phyloP scores from a whole-genome alignment of 2,888 invertebrate species.

The Hyppa rectilinea region DNA sequence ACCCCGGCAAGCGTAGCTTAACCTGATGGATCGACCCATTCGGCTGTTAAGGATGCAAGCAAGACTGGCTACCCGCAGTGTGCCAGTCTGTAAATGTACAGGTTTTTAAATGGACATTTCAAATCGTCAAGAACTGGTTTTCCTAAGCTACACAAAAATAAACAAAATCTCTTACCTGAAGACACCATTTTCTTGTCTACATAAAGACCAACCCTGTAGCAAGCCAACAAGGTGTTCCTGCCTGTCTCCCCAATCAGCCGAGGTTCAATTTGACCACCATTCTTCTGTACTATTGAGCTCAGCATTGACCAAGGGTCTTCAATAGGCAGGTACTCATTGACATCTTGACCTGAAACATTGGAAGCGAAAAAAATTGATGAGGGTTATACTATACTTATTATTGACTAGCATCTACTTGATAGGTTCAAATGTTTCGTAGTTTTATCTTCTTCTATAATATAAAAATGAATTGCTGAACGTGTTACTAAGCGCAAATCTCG shows the following conservation, averaged over 20 bases:
- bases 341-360: constrained; percentile 91
- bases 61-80: too few relatives aligned
- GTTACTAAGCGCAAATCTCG: too few relatives aligned
- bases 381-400: too few relatives aligned
- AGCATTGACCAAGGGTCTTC: constrained; percentile 94
- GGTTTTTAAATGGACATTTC: too few relatives aligned
- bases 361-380: background rate
- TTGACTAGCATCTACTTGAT: too few relatives aligned
- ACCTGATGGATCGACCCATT: too few relatives aligned
- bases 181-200: constrained; percentile 95
- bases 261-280: constrained; percentile 93
- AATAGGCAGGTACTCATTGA: constrained; percentile 96
- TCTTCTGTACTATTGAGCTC: constrained; percentile 91
- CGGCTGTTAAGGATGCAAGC: too few relatives aligned
- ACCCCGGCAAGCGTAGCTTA: too few relatives aligned
- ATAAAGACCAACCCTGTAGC: constrained; percentile 97
- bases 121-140: background rate
- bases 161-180: constrained; percentile 92
- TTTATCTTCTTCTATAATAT: too few relatives aligned
- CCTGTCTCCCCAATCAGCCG: constrained; percentile 95
- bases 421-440: too few relatives aligned
- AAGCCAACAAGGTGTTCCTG: constrained; percentile 94
- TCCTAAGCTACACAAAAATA: background rate
- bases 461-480: too few relatives aligned
- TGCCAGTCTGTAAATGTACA: too few relatives aligned